Conservation (phyloP, 2,113 vertebrate species). For the Anoura caudifer region DNA sequence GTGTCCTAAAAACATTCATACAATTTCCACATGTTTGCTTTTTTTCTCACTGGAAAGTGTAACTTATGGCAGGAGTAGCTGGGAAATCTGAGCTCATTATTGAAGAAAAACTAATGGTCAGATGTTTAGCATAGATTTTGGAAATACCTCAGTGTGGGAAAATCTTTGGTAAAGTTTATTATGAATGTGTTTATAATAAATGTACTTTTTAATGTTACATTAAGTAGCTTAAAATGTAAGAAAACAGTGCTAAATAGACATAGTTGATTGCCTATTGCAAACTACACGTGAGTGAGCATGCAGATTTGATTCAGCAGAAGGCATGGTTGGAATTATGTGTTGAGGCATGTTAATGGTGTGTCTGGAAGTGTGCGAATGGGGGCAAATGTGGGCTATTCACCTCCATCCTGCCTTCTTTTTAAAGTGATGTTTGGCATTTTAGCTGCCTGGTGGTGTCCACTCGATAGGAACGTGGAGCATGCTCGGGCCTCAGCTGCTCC, state of each 20-base stretch:
- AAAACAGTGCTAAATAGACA: background rate
- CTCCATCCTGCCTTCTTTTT: background rate
- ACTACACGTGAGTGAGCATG: background rate
- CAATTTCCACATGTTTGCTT: constrained; percentile 33
- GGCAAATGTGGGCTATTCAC: background rate
- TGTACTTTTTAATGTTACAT: background rate
- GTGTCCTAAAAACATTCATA: background rate
- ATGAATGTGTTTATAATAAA: background rate
- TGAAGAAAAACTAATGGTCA: background rate
- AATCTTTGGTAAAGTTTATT: background rate
- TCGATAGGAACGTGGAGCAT: background rate
- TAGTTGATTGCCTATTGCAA: background rate
- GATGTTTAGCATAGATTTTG: background rate
- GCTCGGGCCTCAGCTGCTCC: background rate
- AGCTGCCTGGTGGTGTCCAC: background rate
- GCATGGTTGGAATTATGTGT: background rate
- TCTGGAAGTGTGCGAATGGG: background rate
- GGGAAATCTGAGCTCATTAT: constrained; percentile 1
- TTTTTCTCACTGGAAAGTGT: background rate
- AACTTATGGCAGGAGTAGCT: background rate
- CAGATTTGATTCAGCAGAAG: background rate
- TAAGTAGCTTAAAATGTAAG: background rate
- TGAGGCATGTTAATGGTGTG: background rate
- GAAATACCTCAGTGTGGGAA: background rate
- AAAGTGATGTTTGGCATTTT: background rate